A percentile compares a stretch with the other conserved stretches of the same genome.
These are phyloP conservation scores for Amphipoea lucens DNA, from an alignment of 2,888 invertebrate species.

Conservation along the genomic window DNA sequence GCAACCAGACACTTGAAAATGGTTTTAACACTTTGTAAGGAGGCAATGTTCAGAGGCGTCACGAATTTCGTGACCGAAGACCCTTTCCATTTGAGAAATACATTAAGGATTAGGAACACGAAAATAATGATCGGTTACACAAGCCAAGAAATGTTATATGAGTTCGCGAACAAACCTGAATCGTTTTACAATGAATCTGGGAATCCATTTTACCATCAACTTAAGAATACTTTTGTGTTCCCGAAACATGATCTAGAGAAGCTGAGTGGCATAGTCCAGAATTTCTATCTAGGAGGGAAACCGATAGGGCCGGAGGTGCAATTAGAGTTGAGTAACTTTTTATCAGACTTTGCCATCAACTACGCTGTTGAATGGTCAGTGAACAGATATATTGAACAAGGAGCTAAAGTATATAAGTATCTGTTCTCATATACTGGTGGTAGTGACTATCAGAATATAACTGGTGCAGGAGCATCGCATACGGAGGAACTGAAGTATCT, in stretches of 20 bases:
- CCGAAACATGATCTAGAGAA: slow-evolving; percentile 47
- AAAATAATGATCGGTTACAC: slow-evolving; percentile 76
- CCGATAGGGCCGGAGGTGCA: slow-evolving; percentile 64
- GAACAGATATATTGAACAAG: slow-evolving; percentile 69
- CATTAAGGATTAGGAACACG: slow-evolving; percentile 61
- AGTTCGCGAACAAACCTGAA: slow-evolving; percentile 66
- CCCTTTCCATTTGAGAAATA: slow-evolving; percentile 67
- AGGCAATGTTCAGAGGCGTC: slow-evolving; percentile 67
- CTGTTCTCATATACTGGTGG: slow-evolving; percentile 73
- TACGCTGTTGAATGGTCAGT: slow-evolving; percentile 73
- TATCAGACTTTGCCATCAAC: slow-evolving; percentile 71
- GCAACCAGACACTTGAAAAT: slow-evolving; percentile 67
- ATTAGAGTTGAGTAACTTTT: slow-evolving; percentile 70
- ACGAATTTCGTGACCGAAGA: slow-evolving; percentile 70
- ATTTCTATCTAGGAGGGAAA: slow-evolving; percentile 71
- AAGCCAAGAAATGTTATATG: slow-evolving; percentile 72
- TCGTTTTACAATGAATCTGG: slow-evolving; percentile 54
- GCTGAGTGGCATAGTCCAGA: slow-evolving; percentile 61
- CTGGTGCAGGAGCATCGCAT: slow-evolving; percentile 72
- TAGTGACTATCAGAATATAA: slow-evolving; percentile 67
- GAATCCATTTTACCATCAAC: slow-evolving; percentile 43
- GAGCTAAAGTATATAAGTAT: slow-evolving; percentile 70
- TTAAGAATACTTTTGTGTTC: slow-evolving; percentile 50
- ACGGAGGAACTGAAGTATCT: slow-evolving; percentile 75
- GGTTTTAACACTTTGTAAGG: slow-evolving; percentile 72